phyloP scores from a whole-genome alignment of 2,113 vertebrate species.

The Heterocephalus glaber region DNA sequence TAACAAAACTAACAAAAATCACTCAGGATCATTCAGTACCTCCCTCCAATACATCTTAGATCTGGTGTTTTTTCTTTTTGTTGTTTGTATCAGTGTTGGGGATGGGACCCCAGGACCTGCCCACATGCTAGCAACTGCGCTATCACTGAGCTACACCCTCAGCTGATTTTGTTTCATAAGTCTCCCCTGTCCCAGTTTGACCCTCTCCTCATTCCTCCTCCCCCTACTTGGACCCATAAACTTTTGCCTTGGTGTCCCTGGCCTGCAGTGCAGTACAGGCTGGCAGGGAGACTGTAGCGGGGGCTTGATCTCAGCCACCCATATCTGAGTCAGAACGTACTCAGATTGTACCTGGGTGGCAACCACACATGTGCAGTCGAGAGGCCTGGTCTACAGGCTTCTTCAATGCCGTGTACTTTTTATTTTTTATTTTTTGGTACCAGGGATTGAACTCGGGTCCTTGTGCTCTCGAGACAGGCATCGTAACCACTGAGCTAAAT shows the following conservation, averaged over 20 bases:
- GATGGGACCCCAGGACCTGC: background rate
- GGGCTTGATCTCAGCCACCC: too few species aligned
- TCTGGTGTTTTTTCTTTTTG: background rate
- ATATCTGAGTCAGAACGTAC: background rate
- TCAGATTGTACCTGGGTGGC: background rate
- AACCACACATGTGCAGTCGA: background rate
- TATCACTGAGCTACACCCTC: background rate
- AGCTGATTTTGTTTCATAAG: background rate
- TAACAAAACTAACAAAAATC: background rate
- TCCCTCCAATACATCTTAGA: background rate
- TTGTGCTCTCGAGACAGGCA: too few species aligned
- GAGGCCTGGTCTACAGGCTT: background rate
- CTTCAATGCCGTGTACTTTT: background rate
- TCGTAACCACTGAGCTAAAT: too few species aligned
- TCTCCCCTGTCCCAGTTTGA: background rate
- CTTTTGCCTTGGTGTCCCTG: background rate
- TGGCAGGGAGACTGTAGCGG: background rate
- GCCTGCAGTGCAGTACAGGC: background rate
- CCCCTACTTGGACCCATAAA: background rate
- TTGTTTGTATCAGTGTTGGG: background rate
- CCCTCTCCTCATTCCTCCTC: background rate
- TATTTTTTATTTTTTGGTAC: too few species aligned
- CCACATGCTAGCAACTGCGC: too few species aligned
- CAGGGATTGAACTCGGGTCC: too few species aligned
- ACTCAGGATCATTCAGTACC: too few species aligned